Conservation (phyloP, 1,140 invertebrate genomes). For the Anoplophora glabripennis region DNA sequence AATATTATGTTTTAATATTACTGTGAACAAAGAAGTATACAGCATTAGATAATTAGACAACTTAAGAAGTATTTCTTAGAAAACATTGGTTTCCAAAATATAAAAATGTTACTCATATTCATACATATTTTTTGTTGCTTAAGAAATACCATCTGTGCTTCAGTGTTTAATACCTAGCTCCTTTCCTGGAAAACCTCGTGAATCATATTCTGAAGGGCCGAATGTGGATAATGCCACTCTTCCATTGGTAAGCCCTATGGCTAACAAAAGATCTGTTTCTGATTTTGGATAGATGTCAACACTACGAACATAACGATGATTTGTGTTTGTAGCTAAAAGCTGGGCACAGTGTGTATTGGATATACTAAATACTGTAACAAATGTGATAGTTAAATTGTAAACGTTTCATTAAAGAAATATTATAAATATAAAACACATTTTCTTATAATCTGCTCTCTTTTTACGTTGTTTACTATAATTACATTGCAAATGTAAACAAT, state of each 20-base stretch:
- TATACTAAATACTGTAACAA: conserved; percentile 60
- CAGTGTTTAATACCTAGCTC: conserved; percentile 65
- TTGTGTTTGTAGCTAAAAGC: conserved; percentile 64
- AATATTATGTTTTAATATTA: background rate
- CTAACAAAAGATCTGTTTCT: conserved; percentile 73
- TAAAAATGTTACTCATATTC: background rate
- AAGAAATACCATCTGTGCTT: background rate
- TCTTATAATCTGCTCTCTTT: background rate
- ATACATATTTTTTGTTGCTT: background rate
- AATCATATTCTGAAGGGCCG: conserved; percentile 67
- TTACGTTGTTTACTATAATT: background rate
- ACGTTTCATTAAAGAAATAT: background rate
- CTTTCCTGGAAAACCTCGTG: conserved; percentile 65
- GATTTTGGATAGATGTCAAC: conserved; percentile 74
- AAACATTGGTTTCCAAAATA: background rate
- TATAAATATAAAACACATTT: background rate
- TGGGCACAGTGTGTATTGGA: conserved; percentile 65
- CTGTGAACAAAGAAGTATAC: background rate
- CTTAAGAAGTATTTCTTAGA: too few species aligned
- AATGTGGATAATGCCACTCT: conserved; percentile 78
- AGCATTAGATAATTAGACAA: too few species aligned
- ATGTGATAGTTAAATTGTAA: conserved; percentile 7
- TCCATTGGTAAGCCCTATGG: conserved; percentile 83
- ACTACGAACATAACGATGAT: conserved; percentile 69
- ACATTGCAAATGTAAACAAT: background rate